phyloP scores from a whole-genome alignment of 2,888 invertebrate species.

The Latheticus oryzae region DNA sequence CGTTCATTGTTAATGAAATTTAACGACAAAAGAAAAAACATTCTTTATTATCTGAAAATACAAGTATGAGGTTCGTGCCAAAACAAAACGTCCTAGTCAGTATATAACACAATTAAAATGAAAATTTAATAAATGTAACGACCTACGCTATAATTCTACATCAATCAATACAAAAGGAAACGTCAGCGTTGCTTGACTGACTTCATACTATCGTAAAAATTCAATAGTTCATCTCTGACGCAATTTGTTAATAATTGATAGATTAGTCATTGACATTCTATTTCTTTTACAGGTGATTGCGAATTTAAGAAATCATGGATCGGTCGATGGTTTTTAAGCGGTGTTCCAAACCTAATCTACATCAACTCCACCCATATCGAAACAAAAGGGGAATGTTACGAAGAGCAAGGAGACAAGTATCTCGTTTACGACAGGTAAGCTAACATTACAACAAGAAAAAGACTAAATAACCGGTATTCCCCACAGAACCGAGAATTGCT shows the following conservation, averaged over 20 bases:
- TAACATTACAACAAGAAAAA: conserved; percentile 31
- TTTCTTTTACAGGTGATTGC: conserved; percentile 72
- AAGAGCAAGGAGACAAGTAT: conserved; percentile 75
- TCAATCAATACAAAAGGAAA: conserved; percentile 13
- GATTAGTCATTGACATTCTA: neutral
- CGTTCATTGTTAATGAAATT: conserved; percentile 14
- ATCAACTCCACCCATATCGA: conserved; percentile 76
- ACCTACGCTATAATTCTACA: conserved; percentile 3
- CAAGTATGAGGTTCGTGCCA: conserved; percentile 13
- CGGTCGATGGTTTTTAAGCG: conserved; percentile 82
- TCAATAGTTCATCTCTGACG: conserved; percentile 14
- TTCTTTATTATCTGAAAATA: conserved; percentile 22
- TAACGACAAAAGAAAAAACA: conserved; percentile 21
- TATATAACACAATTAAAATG: conserved; percentile 24
- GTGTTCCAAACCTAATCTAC: conserved; percentile 70
- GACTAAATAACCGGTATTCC: conserved; percentile 45
- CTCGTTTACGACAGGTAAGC: conserved; percentile 74
- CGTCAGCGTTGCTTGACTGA: conserved; percentile 9
- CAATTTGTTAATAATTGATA: conserved; percentile 9
- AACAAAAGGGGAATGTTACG: conserved; percentile 76
- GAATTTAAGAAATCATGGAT: conserved; percentile 77
- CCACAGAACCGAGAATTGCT: conserved; percentile 72
- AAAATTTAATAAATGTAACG: conserved; percentile 23
- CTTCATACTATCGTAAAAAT: conserved; percentile 13
- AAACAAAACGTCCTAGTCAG: conserved; percentile 20